phyloP scores from a whole-genome alignment of 2,888 invertebrate species.

The Epinotia bilunana region DNA sequence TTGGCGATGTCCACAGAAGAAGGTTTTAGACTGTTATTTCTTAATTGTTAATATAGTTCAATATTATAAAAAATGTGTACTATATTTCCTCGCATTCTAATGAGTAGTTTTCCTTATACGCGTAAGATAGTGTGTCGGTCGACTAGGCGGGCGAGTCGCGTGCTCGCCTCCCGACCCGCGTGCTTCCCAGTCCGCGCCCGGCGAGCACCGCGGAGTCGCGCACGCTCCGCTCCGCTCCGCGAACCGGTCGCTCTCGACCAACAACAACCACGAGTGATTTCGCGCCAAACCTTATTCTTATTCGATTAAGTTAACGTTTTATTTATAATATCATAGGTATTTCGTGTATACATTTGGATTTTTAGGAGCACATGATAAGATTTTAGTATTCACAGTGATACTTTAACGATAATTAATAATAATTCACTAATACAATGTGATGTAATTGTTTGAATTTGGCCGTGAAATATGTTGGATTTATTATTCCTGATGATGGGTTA shows the following conservation, averaged over 20 bases:
- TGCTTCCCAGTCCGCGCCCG: conserved; percentile 63
- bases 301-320: conserved; percentile 48
- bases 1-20: too few species aligned
- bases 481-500: neutral
- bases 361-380: neutral
- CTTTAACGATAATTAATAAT: neutral
- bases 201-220: conserved; percentile 68
- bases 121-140: conserved; percentile 21
- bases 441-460: neutral
- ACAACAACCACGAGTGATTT: conserved; percentile 50
- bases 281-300: conserved; percentile 55
- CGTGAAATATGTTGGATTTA: conserved; percentile 3
- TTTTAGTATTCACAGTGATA: neutral
- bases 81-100: neutral
- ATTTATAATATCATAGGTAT: conserved; percentile 46
- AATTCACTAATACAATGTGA: neutral
- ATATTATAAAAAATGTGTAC: neutral
- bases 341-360: neutral
- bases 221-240: conserved; percentile 53
- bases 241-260: conserved; percentile 37
- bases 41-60: too few species aligned
- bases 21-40: too few species aligned
- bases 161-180: conserved; percentile 36
- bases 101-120: conserved; percentile 16
- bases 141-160: conserved; percentile 37